These are phyloP conservation scores for Caenorhabditis sulstoni DNA, from an alignment of 2,888 invertebrate species.

Conservation along the genomic window DNA sequence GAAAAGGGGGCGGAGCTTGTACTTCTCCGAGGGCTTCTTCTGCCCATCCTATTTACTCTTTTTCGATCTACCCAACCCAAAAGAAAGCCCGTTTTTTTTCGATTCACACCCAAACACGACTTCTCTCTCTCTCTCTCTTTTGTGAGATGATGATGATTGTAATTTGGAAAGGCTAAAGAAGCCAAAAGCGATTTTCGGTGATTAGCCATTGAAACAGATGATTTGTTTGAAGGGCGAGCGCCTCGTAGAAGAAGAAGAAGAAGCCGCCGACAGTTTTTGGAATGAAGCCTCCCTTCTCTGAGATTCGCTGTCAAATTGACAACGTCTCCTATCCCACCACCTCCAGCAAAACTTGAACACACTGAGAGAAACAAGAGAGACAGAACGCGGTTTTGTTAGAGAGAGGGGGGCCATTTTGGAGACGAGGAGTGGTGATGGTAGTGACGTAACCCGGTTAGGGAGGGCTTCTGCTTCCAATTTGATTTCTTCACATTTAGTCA, in stretches of 20 bases:
- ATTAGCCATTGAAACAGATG: constrained; percentile 59
- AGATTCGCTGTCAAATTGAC: constrained; percentile 49
- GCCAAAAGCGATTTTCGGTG: constrained; percentile 52
- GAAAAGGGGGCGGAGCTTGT: constrained; percentile 28
- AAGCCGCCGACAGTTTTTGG: not conserved
- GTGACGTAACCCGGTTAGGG: constrained; percentile 44
- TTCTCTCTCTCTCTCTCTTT: no score
- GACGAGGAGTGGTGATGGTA: no score
- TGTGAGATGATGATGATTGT: constrained; percentile 40
- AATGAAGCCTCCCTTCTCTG: not conserved
- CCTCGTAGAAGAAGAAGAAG: constrained; percentile 14
- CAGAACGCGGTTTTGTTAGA: constrained; percentile 10
- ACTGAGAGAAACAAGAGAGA: constrained; percentile 8
- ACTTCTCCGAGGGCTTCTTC: constrained; percentile 1
- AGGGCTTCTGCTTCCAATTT: constrained; percentile 27
- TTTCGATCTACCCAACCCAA: not conserved
- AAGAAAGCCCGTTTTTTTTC: constrained; percentile 27
- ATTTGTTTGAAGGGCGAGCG: constrained; percentile 52
- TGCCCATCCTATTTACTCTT: not conserved
- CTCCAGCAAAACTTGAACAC: constrained; percentile 51
- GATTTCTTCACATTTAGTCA: constrained; percentile 14
- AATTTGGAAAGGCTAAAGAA: constrained; percentile 38
- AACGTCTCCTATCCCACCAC: constrained; percentile 25
- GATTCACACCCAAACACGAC: constrained; percentile 6
- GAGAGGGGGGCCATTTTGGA: constrained; percentile 25